Percentiles rank a stretch among this genome's conserved stretches.
phyloP scores from a whole-genome alignment of 2,113 vertebrate species.

The Papio anubis region DNA sequence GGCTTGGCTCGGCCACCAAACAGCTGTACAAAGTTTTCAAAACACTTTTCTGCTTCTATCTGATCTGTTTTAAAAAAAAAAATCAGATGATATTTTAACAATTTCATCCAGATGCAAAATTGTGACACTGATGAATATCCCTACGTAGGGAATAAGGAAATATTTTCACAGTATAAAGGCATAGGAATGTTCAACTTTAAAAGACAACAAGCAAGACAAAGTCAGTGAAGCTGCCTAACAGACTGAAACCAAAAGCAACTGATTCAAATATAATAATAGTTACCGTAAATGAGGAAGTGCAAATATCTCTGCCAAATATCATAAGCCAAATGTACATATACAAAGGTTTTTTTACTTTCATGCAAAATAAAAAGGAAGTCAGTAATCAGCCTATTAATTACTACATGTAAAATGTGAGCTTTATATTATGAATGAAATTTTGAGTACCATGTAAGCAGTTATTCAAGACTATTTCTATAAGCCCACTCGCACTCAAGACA shows the following conservation, averaged over 20 bases:
- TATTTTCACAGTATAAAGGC: not conserved
- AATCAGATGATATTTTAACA: conserved; percentile 17
- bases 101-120: not conserved
- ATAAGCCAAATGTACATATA: not conserved
- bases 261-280: not conserved
- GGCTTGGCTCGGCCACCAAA: not conserved
- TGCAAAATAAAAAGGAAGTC: conserved; percentile 20
- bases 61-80: not conserved
- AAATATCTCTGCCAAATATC: not conserved
- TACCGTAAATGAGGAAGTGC: not conserved
- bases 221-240: not conserved
- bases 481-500: not conserved
- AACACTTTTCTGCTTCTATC: not conserved
- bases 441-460: not conserved
- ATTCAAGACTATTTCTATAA: conserved; percentile 18
- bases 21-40: not conserved
- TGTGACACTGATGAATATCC: not conserved
- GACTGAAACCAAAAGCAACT: not conserved
- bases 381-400: not conserved
- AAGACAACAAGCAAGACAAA: not conserved
- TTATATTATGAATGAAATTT: not conserved
- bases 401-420: not conserved
- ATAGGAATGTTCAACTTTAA: not conserved
- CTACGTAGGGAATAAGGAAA: not conserved
- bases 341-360: not conserved